Percentiles rank a stretch among this genome's conserved stretches.
phyloP scores from a whole-genome alignment of 2,113 vertebrate species.

The Anarrhichthys ocellatus region DNA sequence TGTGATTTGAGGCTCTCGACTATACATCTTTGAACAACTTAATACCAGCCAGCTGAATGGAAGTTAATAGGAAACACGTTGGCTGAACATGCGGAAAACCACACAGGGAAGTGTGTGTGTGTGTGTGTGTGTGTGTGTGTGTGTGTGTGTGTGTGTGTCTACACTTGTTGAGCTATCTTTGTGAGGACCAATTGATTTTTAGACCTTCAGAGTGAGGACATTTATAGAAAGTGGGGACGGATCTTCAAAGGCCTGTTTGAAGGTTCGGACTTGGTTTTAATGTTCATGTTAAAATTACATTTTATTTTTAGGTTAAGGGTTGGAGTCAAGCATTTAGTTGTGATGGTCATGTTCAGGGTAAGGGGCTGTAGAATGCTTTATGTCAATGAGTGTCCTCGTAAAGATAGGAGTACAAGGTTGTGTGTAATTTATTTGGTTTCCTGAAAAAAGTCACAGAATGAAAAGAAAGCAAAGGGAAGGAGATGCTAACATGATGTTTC shows the following conservation, averaged over 20 bases:
- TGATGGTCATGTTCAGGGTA: neutral
- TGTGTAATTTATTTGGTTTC: constrained; percentile 41
- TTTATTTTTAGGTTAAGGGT: neutral
- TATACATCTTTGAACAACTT: constrained; percentile 74
- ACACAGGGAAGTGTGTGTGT: neutral
- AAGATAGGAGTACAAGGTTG: constrained; percentile 3
- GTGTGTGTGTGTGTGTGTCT: constrained; percentile 4
- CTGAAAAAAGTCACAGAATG: constrained; percentile 6
- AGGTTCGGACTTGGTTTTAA: neutral
- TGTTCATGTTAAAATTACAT: neutral
- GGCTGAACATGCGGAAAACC: constrained; percentile 38
- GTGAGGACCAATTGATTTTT: neutral
- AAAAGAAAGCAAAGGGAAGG: constrained; percentile 16
- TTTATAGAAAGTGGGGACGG: neutral
- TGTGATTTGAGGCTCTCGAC: constrained; percentile 68
- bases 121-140: constrained; percentile 27
- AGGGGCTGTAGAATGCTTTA: neutral
- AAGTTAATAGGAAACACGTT: constrained; percentile 80
- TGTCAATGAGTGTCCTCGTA: neutral
- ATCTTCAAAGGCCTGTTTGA: neutral
- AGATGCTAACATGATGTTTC: constrained; percentile 38
- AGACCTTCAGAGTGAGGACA: neutral
- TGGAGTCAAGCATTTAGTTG: neutral
- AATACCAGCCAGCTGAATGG: constrained; percentile 54
- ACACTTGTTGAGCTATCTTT: neutral